Percentiles rank a stretch among this genome's conserved stretches.
These are phyloP conservation scores for Magallana nippona DNA, from an alignment of 2,888 invertebrate genomes.

Conservation along the genomic window DNA sequence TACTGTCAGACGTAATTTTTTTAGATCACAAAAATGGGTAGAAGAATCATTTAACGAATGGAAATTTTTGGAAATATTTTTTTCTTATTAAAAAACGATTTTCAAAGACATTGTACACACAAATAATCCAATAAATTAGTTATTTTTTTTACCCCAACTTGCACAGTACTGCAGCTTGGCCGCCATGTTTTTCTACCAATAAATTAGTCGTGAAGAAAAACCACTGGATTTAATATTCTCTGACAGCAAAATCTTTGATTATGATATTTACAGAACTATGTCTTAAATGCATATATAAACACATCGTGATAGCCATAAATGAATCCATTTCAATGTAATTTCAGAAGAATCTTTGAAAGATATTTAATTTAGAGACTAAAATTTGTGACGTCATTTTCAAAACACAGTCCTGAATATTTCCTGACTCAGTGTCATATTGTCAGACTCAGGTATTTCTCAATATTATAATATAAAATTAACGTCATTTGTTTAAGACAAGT, in stretches of 20 bases:
- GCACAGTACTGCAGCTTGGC: slow-evolving; percentile 78
- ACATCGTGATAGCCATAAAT: no score
- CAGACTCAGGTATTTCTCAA: neutral
- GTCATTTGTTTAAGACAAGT: neutral
- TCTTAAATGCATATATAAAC: no score
- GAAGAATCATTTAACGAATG: no score
- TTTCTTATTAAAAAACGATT: no score
- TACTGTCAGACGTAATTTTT: no score
- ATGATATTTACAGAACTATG: no score
- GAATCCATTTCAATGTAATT: neutral
- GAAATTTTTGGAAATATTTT: no score
- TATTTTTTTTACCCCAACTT: slow-evolving; percentile 69
- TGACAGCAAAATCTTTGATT: no score
- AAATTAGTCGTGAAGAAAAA: slow-evolving; percentile 18
- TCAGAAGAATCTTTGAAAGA: neutral
- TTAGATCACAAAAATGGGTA: no score
- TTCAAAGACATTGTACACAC: no score
- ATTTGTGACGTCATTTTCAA: slow-evolving; percentile 53
- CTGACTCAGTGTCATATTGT: slow-evolving; percentile 50
- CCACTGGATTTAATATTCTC: no score
- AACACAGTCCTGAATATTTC: slow-evolving; percentile 43
- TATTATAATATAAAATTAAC: neutral
- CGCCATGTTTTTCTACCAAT: slow-evolving; percentile 69
- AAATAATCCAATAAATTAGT: no score
- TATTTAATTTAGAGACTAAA: slow-evolving; percentile 45